Evolutionary conservation across 2,797 vertebrate genomes (phyloP).

Genomic region (Brachyalestes nurse): DNA sequence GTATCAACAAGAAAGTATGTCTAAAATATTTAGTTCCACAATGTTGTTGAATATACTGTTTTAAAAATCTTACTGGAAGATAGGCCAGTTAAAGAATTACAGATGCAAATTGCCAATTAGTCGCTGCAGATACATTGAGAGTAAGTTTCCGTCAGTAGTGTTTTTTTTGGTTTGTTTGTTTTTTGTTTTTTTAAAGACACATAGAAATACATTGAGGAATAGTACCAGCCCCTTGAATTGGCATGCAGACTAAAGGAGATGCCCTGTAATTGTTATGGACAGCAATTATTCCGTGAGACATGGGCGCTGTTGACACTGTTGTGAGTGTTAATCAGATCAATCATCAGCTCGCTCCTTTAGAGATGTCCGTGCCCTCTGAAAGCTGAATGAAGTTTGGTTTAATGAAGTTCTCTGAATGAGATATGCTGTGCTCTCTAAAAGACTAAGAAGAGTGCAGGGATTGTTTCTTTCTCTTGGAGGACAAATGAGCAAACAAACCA

Average conservation of each 20-base stretch:
- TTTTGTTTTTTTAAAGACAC: no score
- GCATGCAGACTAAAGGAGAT: background rate
- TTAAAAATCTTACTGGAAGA: no score
- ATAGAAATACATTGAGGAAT: background rate
- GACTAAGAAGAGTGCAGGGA: constrained; percentile 22
- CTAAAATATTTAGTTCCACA: no score
- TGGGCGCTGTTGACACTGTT: constrained; percentile 9
- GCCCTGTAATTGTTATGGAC: background rate
- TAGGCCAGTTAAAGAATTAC: no score
- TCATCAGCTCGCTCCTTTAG: constrained; percentile 26
- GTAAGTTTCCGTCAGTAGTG: no score
- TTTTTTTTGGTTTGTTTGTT: no score
- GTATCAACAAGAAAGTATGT: background rate
- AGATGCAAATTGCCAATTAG: no score
- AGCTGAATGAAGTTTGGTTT: constrained; percentile 19
- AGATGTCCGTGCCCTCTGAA: constrained; percentile 5
- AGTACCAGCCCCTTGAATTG: constrained; percentile 21
- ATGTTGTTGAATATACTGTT: no score
- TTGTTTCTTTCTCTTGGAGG: constrained; percentile 29
- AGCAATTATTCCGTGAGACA: background rate
- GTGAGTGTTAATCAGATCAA: constrained; percentile 36
- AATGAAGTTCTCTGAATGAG: constrained; percentile 49
- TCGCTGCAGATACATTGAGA: no score
- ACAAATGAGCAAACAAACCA: constrained; percentile 26
- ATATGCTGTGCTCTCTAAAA: constrained; percentile 16